Percentiles rank a stretch among this genome's conserved stretches.
phyloP scores from a whole-genome alignment of 2,888 invertebrate species.

The Cheilosia variabilis region DNA sequence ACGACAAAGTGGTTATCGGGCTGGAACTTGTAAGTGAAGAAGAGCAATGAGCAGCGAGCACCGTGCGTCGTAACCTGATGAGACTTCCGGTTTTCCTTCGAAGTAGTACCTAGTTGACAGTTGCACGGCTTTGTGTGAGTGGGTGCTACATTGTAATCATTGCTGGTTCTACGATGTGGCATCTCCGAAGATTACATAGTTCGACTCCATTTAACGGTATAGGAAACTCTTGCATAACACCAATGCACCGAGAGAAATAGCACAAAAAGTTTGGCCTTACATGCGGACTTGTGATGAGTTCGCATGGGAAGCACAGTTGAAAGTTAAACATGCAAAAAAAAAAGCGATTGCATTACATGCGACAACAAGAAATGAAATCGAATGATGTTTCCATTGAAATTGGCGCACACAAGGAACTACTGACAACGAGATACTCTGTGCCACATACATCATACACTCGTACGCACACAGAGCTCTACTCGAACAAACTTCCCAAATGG shows the following conservation, averaged over 20 bases:
- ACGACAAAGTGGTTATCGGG: conserved; percentile 39
- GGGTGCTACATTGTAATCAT: conserved; percentile 21
- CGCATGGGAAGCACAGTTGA: conserved; percentile 26
- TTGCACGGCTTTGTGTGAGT: not conserved
- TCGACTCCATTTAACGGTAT: conserved; percentile 4
- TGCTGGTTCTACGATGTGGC: conserved; percentile 9
- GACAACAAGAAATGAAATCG: conserved; percentile 32
- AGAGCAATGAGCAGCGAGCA: not conserved
- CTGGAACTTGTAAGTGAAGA: conserved; percentile 18
- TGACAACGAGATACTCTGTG: conserved; percentile 1
- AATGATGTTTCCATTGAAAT: conserved; percentile 28
- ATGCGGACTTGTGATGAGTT: conserved; percentile 26
- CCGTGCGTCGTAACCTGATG: conserved; percentile 12
- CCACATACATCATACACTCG: conserved; percentile 2
- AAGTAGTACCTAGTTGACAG: not conserved
- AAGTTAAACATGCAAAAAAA: conserved; percentile 41
- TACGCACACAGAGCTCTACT: not conserved
- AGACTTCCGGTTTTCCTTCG: conserved; percentile 22
- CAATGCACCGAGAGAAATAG: not conserved
- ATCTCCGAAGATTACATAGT: conserved; percentile 34
- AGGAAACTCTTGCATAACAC: conserved; percentile 18
- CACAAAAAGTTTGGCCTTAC: conserved; percentile 3
- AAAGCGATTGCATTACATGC: conserved; percentile 20
- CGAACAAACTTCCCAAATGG: conserved; percentile 35
- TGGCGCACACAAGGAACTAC: conserved; percentile 41